Conservation (phyloP, 1,140 invertebrate species). For the Leguminivora glycinivorella region DNA sequence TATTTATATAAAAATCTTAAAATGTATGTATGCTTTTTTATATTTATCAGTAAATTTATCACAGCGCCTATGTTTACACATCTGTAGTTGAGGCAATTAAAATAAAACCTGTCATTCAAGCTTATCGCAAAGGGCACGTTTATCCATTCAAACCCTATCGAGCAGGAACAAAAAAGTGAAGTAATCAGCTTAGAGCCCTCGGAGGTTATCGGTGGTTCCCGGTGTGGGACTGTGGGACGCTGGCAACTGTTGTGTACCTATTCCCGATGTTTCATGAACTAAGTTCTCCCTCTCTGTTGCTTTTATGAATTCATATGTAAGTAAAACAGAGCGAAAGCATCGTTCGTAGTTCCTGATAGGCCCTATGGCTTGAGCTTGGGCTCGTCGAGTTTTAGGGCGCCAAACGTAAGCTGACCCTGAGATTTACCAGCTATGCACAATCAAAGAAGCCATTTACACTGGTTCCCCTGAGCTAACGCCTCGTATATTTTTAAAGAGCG, state of each 20-base stretch:
- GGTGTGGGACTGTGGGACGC: conserved; percentile 6
- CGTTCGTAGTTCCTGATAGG: too few relatives aligned
- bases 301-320: too few relatives aligned
- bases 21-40: not conserved
- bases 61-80: conserved; percentile 17
- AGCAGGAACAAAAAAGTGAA: conserved; percentile 19
- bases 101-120: conserved; percentile 28
- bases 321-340: too few relatives aligned
- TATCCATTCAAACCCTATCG: conserved; percentile 26
- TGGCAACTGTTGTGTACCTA: not conserved
- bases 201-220: conserved; percentile 16
- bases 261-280: too few relatives aligned
- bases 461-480: not conserved
- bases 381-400: too few relatives aligned
- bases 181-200: conserved; percentile 27
- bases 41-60: not conserved
- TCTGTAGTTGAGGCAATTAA: conserved; percentile 25
- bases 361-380: too few relatives aligned
- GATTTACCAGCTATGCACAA: not conserved
- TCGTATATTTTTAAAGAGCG: not conserved
- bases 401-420: not conserved
- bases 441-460: not conserved
- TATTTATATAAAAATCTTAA: not conserved
- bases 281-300: too few relatives aligned
- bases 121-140: conserved; percentile 22